phyloP scores from a whole-genome alignment of 2,113 vertebrate genomes.

The Talpa occidentalis region DNA sequence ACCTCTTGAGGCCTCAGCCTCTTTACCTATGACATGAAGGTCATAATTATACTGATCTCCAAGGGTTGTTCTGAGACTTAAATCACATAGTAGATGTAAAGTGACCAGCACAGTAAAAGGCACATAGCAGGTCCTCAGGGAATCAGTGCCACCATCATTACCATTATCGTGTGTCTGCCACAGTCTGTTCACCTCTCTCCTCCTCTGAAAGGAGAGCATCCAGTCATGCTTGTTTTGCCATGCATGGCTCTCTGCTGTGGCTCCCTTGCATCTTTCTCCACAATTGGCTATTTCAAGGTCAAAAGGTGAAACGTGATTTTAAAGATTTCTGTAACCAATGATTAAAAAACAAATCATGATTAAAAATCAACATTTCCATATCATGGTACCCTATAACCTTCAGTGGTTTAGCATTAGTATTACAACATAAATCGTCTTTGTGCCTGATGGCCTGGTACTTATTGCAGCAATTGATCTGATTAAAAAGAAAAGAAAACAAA shows the following conservation, averaged over 20 bases:
- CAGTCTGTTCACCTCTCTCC: not conserved
- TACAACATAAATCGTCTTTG: not conserved
- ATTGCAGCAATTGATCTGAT: not conserved
- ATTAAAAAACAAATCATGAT: not conserved
- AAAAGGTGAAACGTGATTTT: not conserved
- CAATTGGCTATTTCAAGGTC: not conserved
- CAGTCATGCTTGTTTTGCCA: too few species aligned
- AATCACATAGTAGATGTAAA: not conserved
- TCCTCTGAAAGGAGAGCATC: not conserved
- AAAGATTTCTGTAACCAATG: not conserved
- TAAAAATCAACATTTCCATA: not conserved
- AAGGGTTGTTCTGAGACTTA: not conserved
- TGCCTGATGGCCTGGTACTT: not conserved
- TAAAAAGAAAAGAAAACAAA: not conserved
- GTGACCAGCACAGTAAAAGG: not conserved
- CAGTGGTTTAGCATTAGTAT: not conserved
- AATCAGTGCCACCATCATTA: too few species aligned
- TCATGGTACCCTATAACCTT: not conserved
- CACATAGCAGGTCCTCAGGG: not conserved
- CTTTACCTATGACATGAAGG: not conserved
- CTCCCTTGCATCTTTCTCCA: not conserved
- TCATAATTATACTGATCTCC: not conserved
- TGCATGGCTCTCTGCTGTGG: not conserved
- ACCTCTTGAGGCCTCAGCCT: not conserved
- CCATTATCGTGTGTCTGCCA: fast-evolving